Evolutionary conservation across 2,113 vertebrate species (phyloP).

Genomic region (Myiozetetes cayanensis): DNA sequence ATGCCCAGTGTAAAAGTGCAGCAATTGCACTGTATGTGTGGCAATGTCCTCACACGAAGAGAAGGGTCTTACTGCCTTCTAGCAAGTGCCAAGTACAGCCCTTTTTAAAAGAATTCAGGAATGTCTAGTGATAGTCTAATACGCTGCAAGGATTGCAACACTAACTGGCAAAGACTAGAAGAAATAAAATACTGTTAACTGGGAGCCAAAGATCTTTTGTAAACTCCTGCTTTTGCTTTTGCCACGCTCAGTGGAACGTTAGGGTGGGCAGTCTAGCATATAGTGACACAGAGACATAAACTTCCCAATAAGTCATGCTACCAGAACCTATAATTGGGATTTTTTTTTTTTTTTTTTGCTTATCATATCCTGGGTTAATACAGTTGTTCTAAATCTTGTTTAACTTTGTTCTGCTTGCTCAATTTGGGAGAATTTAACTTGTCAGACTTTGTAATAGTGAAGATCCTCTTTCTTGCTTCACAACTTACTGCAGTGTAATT

Average conservation of each 20-base stretch:
- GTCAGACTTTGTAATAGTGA: constrained; percentile 10
- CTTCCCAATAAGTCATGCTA: background rate
- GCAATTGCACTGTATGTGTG: background rate
- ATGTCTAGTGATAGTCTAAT: background rate
- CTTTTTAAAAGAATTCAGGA: background rate
- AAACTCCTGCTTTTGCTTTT: background rate
- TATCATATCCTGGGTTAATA: background rate
- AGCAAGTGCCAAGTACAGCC: background rate
- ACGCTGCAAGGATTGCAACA: background rate
- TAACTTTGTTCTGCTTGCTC: background rate
- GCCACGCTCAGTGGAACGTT: accelerated
- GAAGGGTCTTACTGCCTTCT: background rate
- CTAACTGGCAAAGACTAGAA: background rate
- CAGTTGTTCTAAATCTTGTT: background rate
- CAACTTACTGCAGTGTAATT: background rate
- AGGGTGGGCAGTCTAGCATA: background rate
- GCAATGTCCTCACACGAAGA: background rate
- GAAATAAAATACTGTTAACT: background rate
- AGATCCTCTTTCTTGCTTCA: background rate
- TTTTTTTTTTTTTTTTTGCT: background rate
- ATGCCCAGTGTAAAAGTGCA: background rate
- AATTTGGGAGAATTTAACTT: constrained; percentile 30
- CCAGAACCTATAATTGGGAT: background rate
- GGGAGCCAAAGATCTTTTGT: background rate
- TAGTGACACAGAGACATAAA: background rate